These are phyloP conservation scores for Galeruca laticollis DNA, from an alignment of 2,888 invertebrate genomes.

Conservation along the genomic window DNA sequence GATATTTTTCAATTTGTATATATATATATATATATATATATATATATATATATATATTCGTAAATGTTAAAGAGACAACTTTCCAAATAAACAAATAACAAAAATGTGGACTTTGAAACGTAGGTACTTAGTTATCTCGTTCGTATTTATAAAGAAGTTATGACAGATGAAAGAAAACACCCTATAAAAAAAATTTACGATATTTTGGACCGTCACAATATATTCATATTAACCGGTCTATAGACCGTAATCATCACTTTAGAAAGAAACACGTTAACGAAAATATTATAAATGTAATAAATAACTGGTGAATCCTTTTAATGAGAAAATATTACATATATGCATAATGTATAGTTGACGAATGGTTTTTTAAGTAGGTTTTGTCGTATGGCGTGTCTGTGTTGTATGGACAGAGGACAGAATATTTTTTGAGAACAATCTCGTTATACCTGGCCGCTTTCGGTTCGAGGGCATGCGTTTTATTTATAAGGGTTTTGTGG, in stretches of 20 bases:
- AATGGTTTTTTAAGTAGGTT: conserved; percentile 55
- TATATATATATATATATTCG: no score
- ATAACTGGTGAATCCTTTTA: conserved; percentile 61
- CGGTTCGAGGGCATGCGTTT: conserved; percentile 17
- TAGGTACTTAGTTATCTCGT: conserved; percentile 10
- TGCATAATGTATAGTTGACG: conserved; percentile 49
- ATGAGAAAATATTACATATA: conserved; percentile 62
- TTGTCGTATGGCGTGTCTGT: conserved; percentile 27
- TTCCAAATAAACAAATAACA: no score
- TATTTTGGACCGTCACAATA: conserved; percentile 60
- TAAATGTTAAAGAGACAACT: no score
- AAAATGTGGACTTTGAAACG: not conserved
- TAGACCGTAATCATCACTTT: conserved; percentile 28
- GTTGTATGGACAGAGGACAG: not conserved
- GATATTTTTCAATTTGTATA: no score
- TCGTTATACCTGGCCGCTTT: not conserved
- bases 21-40: no score
- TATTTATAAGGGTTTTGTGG: conserved; percentile 9
- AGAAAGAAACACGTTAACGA: conserved; percentile 41
- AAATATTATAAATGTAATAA: conserved; percentile 51
- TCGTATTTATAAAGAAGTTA: conserved; percentile 43
- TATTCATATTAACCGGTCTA: conserved; percentile 61
- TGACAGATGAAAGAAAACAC: conserved; percentile 44
- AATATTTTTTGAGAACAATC: conserved; percentile 3
- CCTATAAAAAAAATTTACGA: conserved; percentile 60